Evolutionary conservation across 1,140 invertebrate genomes (phyloP), one percentile per base, ranked within the genome.

Genomic region (Drosophila nikananu): DNA sequence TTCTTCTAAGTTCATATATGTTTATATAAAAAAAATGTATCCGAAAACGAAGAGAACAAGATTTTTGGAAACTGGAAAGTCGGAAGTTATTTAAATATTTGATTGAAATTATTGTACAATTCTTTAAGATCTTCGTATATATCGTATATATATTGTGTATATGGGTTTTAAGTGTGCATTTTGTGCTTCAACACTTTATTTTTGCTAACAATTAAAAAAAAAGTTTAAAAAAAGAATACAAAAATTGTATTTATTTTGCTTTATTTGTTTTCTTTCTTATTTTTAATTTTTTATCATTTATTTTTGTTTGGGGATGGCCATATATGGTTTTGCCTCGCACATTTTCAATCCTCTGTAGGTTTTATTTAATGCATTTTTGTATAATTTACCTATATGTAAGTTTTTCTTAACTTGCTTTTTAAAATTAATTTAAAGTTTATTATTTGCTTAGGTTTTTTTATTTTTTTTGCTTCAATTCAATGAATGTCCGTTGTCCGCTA

Each of bases 401-500:
- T 68, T 54, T n/a, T 48, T 51, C 44, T 46, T 39, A 54, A 27
- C 30, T 61, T 55, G 49, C 27, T n/a, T 51, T 51, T 70, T 61
- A 55, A 67, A 66, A 32, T 67, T 44, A 66, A 30, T 58, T 48
- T 63, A 35, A 59, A 23, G 32, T 80, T 75, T 48, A 54, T 54
- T 66, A 55, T 81, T 68, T 39, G 27, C 42, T 58, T 52, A 4
- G 21, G 27, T 52, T 32, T 52, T 13, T 75, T 77, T 66, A 12
- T 15, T 17, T 4, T 55, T 80, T 83, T 83, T 78, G 37, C 59
- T 76, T 87, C 84, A 81, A 81, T 79, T 89, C 32, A 74, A 89
- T 87, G 84, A 87, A 87, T 83, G 84, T 87, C 84, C 84, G 81
- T 87, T 89, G 86, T 61, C 55, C 84, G 81, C 71, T 90, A 90